A percentile compares a stretch with the other conserved stretches of the same genome.
These are phyloP conservation scores for Acrobasis suavella DNA, from an alignment of 2,888 invertebrate genomes.

Conservation along the genomic window DNA sequence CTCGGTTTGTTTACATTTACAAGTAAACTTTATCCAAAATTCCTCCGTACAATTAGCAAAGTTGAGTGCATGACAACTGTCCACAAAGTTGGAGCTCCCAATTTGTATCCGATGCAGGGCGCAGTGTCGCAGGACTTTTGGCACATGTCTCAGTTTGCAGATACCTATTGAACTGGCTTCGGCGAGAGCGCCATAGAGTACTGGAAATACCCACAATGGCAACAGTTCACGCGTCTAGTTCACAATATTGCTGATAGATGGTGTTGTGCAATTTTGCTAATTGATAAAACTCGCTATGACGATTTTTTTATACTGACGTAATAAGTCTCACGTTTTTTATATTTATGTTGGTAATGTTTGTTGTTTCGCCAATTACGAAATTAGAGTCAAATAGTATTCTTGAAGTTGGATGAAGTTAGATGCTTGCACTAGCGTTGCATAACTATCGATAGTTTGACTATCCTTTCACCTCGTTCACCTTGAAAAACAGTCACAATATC, in stretches of 20 bases:
- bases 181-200: not conserved
- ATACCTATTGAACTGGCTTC: slow-evolving; percentile 21
- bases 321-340: too few relatives aligned
- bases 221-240: not conserved
- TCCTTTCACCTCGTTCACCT: too few relatives aligned
- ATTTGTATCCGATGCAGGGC: slow-evolving; percentile 20
- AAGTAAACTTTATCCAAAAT: not conserved
- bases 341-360: too few relatives aligned
- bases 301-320: too few relatives aligned
- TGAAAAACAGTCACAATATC: too few relatives aligned
- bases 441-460: too few relatives aligned
- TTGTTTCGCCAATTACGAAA: too few relatives aligned
- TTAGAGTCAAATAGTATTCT: too few relatives aligned
- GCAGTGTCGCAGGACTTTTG: slow-evolving; percentile 4
- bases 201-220: not conserved
- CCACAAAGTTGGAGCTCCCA: slow-evolving; percentile 16
- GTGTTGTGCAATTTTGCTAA: not conserved
- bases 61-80: slow-evolving; percentile 13
- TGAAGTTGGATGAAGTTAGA: too few relatives aligned
- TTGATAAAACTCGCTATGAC: not conserved
- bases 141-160: slow-evolving; percentile 22
- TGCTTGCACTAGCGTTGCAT: too few relatives aligned
- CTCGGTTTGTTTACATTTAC: too few relatives aligned
- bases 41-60: not conserved
- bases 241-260: too few relatives aligned